Conservation (phyloP, 1,140 invertebrate genomes). For the Tetranychus urticae region DNA sequence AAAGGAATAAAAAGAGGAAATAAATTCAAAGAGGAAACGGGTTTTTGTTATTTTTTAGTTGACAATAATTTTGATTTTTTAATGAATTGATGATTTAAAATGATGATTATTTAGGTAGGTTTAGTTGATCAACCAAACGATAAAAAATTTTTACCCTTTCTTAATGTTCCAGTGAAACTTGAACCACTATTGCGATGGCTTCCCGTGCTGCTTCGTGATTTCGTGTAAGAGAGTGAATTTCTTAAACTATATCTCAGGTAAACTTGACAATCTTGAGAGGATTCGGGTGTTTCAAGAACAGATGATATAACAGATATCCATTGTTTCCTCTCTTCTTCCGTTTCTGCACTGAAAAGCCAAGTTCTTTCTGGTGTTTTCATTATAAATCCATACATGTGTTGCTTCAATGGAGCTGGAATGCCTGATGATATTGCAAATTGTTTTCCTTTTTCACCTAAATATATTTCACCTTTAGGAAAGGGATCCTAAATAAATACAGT, state of each 20-base stretch:
- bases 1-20: too few species aligned
- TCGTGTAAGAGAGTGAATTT: not conserved
- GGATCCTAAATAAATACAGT: constrained; percentile 31
- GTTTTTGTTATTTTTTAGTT: too few species aligned
- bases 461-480: constrained; percentile 71
- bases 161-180: not conserved
- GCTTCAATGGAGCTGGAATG: constrained; percentile 34
- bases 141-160: not conserved
- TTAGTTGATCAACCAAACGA: not conserved
- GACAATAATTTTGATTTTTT: too few species aligned
- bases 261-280: not conserved
- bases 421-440: constrained; percentile 38
- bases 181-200: not conserved
- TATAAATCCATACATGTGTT: constrained; percentile 46
- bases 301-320: constrained; percentile 50
- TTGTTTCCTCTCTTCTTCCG: constrained; percentile 42
- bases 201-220: not conserved
- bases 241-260: not conserved
- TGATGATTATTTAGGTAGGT: too few species aligned
- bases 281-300: constrained; percentile 1
- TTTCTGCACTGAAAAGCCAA: constrained; percentile 55
- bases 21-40: too few species aligned
- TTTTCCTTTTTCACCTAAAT: constrained; percentile 47
- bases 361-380: constrained; percentile 55
- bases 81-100: too few species aligned